Evolutionary conservation across 1,140 invertebrate species (phyloP).

Genomic region (Teleopsis dalmanni): DNA sequence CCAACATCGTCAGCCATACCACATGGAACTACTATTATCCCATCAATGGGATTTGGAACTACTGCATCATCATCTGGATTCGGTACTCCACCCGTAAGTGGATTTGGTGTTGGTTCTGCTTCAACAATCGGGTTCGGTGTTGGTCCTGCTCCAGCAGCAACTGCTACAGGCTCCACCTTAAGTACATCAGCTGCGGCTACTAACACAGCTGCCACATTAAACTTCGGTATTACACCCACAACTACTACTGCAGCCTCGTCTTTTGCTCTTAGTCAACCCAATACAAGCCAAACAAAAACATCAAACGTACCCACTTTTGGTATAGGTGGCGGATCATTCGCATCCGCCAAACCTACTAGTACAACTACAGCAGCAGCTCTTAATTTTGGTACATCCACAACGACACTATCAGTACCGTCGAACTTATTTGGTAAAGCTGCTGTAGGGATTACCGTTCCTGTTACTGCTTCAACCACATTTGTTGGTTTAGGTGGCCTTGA

Average conservation of each 20-base stretch:
- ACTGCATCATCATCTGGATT: slow-evolving; percentile 1
- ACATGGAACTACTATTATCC: slow-evolving; percentile 18
- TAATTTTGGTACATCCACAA: slow-evolving; percentile 35
- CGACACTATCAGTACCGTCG: slow-evolving; percentile 25
- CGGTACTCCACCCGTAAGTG: slow-evolving; percentile 12
- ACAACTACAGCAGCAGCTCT: slow-evolving; percentile 27
- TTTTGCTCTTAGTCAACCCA: slow-evolving; percentile 16
- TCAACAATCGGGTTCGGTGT: slow-evolving; percentile 10
- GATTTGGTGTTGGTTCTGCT: background rate
- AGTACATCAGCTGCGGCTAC: slow-evolving; percentile 12
- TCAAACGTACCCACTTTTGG: slow-evolving; percentile 2
- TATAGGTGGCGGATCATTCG: slow-evolving; percentile 15
- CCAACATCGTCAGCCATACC: slow-evolving; percentile 18
- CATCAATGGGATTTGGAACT: slow-evolving; percentile 23
- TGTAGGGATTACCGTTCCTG: slow-evolving; percentile 29
- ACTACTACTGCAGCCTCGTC: slow-evolving; percentile 8
- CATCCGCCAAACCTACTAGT: slow-evolving; percentile 25
- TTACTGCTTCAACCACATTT: slow-evolving; percentile 22
- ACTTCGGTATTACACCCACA: slow-evolving; percentile 18
- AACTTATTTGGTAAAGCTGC: too few species aligned
- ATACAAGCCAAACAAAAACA: slow-evolving; percentile 14
- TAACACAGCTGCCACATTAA: slow-evolving; percentile 10
- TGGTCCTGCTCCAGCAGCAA: slow-evolving; percentile 8
- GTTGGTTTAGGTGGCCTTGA: slow-evolving; percentile 59
- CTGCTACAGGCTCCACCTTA: slow-evolving; percentile 10